Evolutionary conservation across 64 coral and sea anemone genomes (phyloP), one percentile per base, ranked within the genome.

Genomic region (Montipora foliosa): DNA sequence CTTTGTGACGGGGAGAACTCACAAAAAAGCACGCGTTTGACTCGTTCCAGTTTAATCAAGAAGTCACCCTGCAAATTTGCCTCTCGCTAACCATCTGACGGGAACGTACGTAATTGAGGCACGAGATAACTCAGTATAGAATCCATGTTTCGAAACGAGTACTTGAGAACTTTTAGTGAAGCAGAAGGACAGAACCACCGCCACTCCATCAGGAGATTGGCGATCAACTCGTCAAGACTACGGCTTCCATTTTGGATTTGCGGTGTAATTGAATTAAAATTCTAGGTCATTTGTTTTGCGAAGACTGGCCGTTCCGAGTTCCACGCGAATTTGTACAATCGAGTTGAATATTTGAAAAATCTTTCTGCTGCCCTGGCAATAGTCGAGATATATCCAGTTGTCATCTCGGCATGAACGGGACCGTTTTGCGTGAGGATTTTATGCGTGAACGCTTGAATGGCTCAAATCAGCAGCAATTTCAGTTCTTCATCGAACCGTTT

Each of bases 401-500:
- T 8, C 37, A 46, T 44, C 22, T 83, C 79, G 51, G 37, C 37
- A 37, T 37, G 37, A 37, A 37, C 37, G 37, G 37, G 37, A 37
- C 37, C 37, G 37, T 37, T 37, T 37, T 37, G 37, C 37, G 37
- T 37, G 37, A 37, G 0, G 37, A 37, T 37, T 37, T 37, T 37
- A 37, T 37, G 37, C 37, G 37, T 37, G 37, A 2, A 5, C 49
- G 45, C 25, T 60, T 4, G 69, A 84, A 44, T 64, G 61, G 61
- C 82, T 44, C 5, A 5, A 4, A 44, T 20, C 16, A 17, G 9
- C 14, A 20, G 45, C 37, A 45, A 11, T 84, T 84, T 49, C 59
- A 83, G 13, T 97, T 94, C 80, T 94, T 83, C 49, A 49, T 88
- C 45, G 95, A 97, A 67, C 93, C 93, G 0, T 95, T 95, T 25